Evolutionary conservation across 2,797 vertebrate species (phyloP), one percentile per base, ranked within the genome.

Genomic region (Miichthys miiuy): DNA sequence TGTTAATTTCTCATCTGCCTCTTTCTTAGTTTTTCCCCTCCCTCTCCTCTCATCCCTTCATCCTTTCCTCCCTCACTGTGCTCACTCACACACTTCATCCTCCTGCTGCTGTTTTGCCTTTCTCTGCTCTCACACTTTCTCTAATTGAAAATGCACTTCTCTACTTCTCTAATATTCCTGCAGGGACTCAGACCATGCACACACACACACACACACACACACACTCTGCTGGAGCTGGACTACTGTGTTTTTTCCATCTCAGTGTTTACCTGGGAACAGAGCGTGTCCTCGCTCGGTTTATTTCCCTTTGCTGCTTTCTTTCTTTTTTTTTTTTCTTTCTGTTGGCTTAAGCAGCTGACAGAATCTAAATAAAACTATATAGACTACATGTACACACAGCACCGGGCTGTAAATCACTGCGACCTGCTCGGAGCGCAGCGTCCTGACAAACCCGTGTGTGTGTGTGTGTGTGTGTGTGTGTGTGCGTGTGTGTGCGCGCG

Each of bases 241-340:
- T 48, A 5, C 47, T 50, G 72, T 58, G 51, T 18, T 74, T 82
- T 89, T 88, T 89, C 86, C 85, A 86, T 62, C 69, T 30, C 23
- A 5, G 64, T 78, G 68, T 89, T 87, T 83, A 88, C 88, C 81
- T 87, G 89, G 87, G 79, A 87, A 68, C 82, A n/a, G 75, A 69
- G 46, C 63, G 41, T 41, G 18, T 82, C 77, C 87, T 65, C 64
- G 54, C 79, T 54, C 30, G n/a, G 68, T 63, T 84, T 77, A 58
- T 79, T 83, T 73, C 79, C 67, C 61, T 64, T 42, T 50, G 30
- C 13, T 55, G 14, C 12, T 4, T 38, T 38, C 34, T 38, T 8
- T 34, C 2, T 38, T 8, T 9, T 8, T 9, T 38, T 9, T 9
- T 38, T 38, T 38, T 50, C 23, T 47, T 60, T 56, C 69, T 82